Evolutionary conservation across 2,888 invertebrate species (phyloP).

Genomic region (Cataglyphis altisquamis): DNA sequence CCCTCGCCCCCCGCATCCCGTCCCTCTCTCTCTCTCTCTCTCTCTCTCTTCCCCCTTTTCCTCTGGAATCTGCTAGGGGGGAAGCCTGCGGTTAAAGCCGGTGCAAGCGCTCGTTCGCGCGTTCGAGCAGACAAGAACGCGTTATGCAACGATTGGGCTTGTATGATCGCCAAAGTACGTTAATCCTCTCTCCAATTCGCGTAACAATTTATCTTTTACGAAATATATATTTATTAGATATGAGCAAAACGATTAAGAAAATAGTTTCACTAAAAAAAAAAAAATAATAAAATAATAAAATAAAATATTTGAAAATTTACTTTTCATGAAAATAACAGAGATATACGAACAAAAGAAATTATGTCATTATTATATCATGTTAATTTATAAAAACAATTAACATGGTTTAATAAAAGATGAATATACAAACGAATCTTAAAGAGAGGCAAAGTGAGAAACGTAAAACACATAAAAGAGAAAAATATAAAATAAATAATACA

Average conservation of each 20-base stretch:
- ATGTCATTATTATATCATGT: no score
- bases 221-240: neutral
- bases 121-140: slow-evolving; percentile 62
- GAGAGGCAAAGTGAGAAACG: no score
- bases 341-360: neutral
- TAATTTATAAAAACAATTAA: no score
- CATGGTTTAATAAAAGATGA: no score
- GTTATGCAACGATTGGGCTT: slow-evolving; percentile 76
- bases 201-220: neutral
- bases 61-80: slow-evolving; percentile 34
- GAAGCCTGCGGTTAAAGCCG: slow-evolving; percentile 58
- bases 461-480: no score
- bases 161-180: slow-evolving; percentile 26
- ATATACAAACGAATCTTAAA: no score
- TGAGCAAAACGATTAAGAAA: neutral
- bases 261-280: neutral
- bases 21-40: neutral
- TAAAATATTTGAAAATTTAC: neutral
- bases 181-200: neutral
- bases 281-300: neutral
- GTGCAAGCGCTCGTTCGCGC: slow-evolving; percentile 44
- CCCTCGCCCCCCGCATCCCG: neutral
- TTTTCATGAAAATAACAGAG: neutral
- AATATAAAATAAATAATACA: no score
- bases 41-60: neutral